Percentiles rank a stretch among this genome's conserved stretches.
Evolutionary conservation across 30 jellyfish, hydroid and myxozoan genomes (phyloP).

Genomic region (Cassiopea xamachana): DNA sequence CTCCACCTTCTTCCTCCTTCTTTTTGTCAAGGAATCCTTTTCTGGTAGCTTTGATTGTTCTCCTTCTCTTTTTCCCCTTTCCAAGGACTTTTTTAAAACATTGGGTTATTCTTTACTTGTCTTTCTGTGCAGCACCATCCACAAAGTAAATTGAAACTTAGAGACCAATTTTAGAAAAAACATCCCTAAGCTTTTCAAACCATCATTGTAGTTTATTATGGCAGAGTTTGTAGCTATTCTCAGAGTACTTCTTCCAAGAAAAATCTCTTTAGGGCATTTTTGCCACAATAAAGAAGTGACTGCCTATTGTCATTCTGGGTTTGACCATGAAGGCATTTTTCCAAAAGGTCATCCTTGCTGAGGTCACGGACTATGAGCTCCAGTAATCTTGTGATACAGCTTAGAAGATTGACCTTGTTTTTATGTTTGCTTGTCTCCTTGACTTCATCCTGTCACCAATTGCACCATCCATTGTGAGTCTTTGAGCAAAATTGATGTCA

Average conservation of each 20-base stretch:
- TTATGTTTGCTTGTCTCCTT: not conserved
- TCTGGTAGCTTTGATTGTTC: conserved; percentile 13
- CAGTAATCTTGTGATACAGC: not conserved
- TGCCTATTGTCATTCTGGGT: conserved; percentile 71
- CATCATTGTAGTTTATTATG: conserved; percentile 44
- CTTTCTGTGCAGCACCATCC: conserved; percentile 25
- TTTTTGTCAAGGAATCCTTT: conserved; percentile 11
- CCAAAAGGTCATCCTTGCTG: conserved; percentile 14
- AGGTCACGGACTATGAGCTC: conserved; percentile 22
- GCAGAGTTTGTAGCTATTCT: conserved; percentile 35
- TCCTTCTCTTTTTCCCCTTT: conserved; percentile 19
- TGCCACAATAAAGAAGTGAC: conserved; percentile 13
- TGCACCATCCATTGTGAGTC: conserved; percentile 11
- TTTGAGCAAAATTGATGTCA: conserved; percentile 28
- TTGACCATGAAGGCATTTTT: conserved; percentile 52
- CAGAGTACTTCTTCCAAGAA: conserved; percentile 37
- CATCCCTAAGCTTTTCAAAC: conserved; percentile 30
- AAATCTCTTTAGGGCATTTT: conserved; percentile 47
- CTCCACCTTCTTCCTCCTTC: conserved; percentile 30
- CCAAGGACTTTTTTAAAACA: conserved; percentile 4
- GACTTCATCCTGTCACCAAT: conserved; percentile 4
- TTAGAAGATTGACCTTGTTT: conserved; percentile 9
- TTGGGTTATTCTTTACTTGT: conserved; percentile 22
- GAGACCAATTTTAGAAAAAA: conserved; percentile 3
- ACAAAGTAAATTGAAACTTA: conserved; percentile 14